Evolutionary conservation across 2,113 vertebrate genomes (phyloP), one percentile per base, ranked within the genome.

Genomic region (Salvelinus fontinalis): DNA sequence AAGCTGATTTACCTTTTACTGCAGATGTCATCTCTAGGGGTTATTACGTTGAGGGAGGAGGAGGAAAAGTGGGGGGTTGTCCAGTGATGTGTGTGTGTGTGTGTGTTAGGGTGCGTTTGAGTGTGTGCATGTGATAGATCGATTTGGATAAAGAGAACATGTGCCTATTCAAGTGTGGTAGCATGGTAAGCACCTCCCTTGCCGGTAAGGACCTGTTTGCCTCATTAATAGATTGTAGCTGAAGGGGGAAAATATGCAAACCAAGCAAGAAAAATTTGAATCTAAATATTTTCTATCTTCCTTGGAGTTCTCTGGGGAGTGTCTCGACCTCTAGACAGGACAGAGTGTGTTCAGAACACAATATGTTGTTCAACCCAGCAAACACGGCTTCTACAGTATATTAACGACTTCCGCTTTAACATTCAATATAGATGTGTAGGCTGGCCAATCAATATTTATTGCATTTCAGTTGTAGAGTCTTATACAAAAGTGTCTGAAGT

Each of bases 211-310:
- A 92, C 90, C 90, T 83, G 90, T 87, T 88, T 87, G 88, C 86
- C 89, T 91, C 90, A 91, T 92, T 94, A 91, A 86, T 86, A 84
- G 71, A 76, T 84, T 86, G 79, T 76, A 81, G 88, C 90, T 82
- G 6, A 77, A 84, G 87, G 90, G 85, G 78, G 85, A 82, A 77
- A 84, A 92, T 89, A 91, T 94, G 90, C 87, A 92, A 92, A 93
- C 78, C 59, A 81, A 87, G 84, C 83, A 86, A 79, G 74, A 81
- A 88, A 90, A 88, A 89, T 79, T 75, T 75, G 83, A 89, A 88
- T 90, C 67, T 67, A 86, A 90, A 88, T 80, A 81, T 73, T 70
- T 71, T 71, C 81, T 83, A 11, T 72, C 67, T 14, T 68, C 51
- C 70, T 68, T 70, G 85, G 73, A 76, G 49, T 70, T 85, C 89